Percentiles rank a stretch among this genome's conserved stretches.
Conservation (phyloP, 2,888 invertebrate species). For the Melitaea athalia region DNA sequence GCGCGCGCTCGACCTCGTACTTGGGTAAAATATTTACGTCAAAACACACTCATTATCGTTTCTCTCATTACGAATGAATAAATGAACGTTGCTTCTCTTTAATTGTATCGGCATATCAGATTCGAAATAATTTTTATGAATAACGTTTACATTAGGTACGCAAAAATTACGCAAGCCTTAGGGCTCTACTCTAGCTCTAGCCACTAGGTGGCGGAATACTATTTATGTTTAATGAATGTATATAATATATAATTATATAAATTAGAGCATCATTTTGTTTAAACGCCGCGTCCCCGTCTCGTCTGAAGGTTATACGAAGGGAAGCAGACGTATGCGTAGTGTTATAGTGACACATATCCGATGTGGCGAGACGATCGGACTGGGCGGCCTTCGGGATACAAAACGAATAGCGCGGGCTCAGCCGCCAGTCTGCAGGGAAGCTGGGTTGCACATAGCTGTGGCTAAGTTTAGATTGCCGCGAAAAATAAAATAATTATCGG, state of each 20-base stretch:
- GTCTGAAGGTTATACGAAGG: slow-evolving; percentile 54
- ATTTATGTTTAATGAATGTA: slow-evolving; percentile 30
- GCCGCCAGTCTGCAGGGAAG: slow-evolving; percentile 41
- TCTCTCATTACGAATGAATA: slow-evolving; percentile 15
- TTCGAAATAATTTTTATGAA: slow-evolving; percentile 19
- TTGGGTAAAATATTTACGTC: slow-evolving; percentile 36
- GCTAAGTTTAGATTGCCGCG: slow-evolving; percentile 33
- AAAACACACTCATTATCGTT: slow-evolving; percentile 14
- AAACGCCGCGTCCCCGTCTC: slow-evolving; percentile 49
- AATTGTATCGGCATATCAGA: slow-evolving; percentile 14
- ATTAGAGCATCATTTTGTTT: slow-evolving; percentile 45
- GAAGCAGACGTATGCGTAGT: slow-evolving; percentile 63
- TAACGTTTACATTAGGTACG: slow-evolving; percentile 12
- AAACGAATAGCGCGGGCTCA: slow-evolving; percentile 52
- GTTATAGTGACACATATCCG: slow-evolving; percentile 79
- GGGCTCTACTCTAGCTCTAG: no score
- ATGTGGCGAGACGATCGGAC: slow-evolving; percentile 63
- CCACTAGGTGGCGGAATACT: slow-evolving; percentile 15
- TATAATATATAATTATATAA: slow-evolving; percentile 15
- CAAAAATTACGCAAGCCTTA: slow-evolving; percentile 28
- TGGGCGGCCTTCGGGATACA: slow-evolving; percentile 76
- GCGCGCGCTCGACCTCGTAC: slow-evolving; percentile 32
- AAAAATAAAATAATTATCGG: slow-evolving; percentile 37
- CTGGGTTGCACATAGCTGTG: slow-evolving; percentile 34
- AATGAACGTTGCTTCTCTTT: neutral